Base-by-base conservation (phyloP, 2,888 invertebrate species). In the Fragum sueziense region DNA sequence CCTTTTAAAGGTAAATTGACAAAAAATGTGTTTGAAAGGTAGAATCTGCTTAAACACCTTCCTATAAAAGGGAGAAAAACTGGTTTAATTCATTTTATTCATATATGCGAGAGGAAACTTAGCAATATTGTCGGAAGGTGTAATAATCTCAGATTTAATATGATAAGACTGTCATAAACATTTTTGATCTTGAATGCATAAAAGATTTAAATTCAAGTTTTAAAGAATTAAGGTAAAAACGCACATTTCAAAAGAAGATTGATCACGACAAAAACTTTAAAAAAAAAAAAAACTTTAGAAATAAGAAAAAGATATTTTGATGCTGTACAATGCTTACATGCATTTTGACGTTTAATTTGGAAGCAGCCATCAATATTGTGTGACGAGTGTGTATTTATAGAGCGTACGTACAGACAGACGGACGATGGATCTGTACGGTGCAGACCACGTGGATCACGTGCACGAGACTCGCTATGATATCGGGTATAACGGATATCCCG, bases 391-490 rank as follows among this genome's bases (percentile, higher is more conserved):
- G n/a, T n/a, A n/a, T n/a, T n/a, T n/a, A n/a, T n/a, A n/a, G n/a
- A n/a, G n/a, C 34, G 27, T 33, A 34, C 27, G 20, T 61, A 37
- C 31, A 11, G 27, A 11, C 20, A 14, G 6, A 22, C 4, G 22
- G 27, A 70, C 6, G 37, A 82, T 82, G 82, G 76, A 76, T n/a
- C 33, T 76, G 9, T 82, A 71, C 34, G 76, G 76, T 14, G 11
- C 65, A 3, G 76, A 74, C 3, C 78, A 71, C n/a, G 47, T 25
- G 11, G 80, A 76, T 25, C 76, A 73, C n/a, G 25, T n/a, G n/a
- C n/a, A 73, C 9, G 82, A 79, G 11, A 65, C 79, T 2, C 73
- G 84, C 3, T 84, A 84, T 65, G 82, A 82, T 22, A 70, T 79
- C 78, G 80, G 80, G 1, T 81, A 74, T 22, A 75, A 71, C 9